phyloP scores from a whole-genome alignment of 1,140 invertebrate species.

The Tachypleus tridentatus region DNA sequence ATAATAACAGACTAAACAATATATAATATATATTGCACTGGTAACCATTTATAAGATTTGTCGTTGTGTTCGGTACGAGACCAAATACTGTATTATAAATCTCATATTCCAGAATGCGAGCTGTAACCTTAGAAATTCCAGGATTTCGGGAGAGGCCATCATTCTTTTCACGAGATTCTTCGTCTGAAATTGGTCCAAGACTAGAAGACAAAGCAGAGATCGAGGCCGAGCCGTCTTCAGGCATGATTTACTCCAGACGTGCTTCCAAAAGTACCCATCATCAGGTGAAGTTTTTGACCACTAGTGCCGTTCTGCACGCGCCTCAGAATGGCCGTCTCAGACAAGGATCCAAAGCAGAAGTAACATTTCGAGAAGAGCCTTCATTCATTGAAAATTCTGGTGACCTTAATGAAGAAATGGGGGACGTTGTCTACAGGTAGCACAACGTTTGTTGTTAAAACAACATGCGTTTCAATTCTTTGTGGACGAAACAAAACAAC shows the following conservation, averaged over 20 bases:
- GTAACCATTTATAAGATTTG: no score
- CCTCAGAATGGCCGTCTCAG: slow-evolving; percentile 14
- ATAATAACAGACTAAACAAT: no score
- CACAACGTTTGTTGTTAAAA: no score
- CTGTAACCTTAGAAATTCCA: slow-evolving; percentile 15
- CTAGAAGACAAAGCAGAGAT: slow-evolving; percentile 9
- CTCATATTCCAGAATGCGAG: not conserved
- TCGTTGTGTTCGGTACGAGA: no score
- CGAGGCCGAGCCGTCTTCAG: not conserved
- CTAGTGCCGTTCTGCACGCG: slow-evolving; percentile 15
- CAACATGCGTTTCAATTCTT: no score
- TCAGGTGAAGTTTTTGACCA: slow-evolving; percentile 16
- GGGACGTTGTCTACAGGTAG: no score
- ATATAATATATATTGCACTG: no score
- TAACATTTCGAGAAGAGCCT: slow-evolving; percentile 16
- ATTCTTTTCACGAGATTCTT: slow-evolving; percentile 17
- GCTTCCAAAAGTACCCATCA: slow-evolving; percentile 11
- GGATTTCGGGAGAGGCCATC: slow-evolving; percentile 11
- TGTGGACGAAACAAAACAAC: no score
- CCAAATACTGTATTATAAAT: no score
- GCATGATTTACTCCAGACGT: not conserved
- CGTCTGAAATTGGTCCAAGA: slow-evolving; percentile 11
- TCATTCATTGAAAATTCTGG: no score
- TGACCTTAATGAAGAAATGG: no score
- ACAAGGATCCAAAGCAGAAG: slow-evolving; percentile 4